Evolutionary conservation across 2,797 vertebrate species (phyloP).

Genomic region (Gorsachius magnificus): DNA sequence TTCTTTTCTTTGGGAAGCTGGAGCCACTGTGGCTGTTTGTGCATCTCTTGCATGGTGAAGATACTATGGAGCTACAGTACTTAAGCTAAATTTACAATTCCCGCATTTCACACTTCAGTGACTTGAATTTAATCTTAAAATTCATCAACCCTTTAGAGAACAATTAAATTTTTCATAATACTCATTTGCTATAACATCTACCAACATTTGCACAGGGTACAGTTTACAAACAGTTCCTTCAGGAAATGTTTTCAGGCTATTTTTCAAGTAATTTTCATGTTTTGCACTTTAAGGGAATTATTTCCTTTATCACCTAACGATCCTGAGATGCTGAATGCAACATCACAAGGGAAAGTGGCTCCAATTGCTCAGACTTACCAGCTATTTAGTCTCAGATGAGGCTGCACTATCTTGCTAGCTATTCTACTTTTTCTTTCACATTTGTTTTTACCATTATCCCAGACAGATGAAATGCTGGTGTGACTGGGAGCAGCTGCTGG

Average conservation of each 20-base stretch:
- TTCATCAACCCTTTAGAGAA: neutral
- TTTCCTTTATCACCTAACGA: neutral
- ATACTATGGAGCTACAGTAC: neutral
- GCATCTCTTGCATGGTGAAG: neutral
- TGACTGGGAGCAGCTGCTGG: neutral
- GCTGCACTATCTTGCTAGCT: neutral
- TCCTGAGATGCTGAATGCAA: neutral
- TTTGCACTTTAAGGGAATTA: neutral
- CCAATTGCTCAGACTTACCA: neutral
- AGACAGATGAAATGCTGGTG: neutral
- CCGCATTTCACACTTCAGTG: neutral
- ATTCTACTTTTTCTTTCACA: neutral
- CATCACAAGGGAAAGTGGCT: neutral
- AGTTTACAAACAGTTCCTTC: neutral
- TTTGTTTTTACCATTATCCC: neutral
- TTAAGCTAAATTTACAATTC: neutral
- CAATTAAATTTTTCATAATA: neutral
- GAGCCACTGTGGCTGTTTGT: neutral
- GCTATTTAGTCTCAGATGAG: neutral
- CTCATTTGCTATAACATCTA: neutral
- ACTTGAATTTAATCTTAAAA: constrained; percentile 23
- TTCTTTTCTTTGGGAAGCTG: neutral
- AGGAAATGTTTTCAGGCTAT: neutral
- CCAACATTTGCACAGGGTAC: neutral
- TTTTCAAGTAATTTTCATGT: neutral